phyloP scores from a whole-genome alignment of 2,888 invertebrate species.

The Rhagophthalmus giganteus region DNA sequence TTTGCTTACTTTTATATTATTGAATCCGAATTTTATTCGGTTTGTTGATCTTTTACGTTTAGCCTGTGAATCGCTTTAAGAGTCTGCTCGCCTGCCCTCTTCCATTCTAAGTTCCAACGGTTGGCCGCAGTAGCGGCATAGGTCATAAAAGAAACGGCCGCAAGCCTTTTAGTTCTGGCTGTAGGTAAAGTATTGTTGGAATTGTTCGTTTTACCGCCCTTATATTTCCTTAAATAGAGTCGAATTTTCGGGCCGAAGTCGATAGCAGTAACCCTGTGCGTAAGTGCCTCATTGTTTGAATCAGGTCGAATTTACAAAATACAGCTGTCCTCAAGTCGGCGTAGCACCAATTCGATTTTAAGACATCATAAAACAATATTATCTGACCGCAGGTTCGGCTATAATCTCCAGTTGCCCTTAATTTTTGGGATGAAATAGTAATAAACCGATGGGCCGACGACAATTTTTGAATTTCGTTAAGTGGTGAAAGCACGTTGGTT shows the following conservation, averaged over 20 bases:
- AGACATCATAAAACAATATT: constrained; percentile 38
- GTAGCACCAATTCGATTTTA: constrained; percentile 29
- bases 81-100: not conserved
- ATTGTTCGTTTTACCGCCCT: constrained; percentile 28
- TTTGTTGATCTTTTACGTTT: constrained; percentile 30
- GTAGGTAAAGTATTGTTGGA: constrained; percentile 30
- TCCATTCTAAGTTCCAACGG: constrained; percentile 23
- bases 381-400: constrained; percentile 35
- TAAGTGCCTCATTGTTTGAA: constrained; percentile 20
- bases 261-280: constrained; percentile 11
- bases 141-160: constrained; percentile 38
- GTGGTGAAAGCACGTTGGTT: constrained; percentile 10
- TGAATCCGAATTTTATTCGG: constrained; percentile 53
- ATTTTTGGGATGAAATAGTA: constrained; percentile 9
- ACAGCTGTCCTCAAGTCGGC: constrained; percentile 19
- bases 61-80: constrained; percentile 35
- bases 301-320: constrained; percentile 9
- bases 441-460: constrained; percentile 8
- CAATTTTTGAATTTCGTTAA: constrained; percentile 12
- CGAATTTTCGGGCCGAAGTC: constrained; percentile 15
- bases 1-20: constrained; percentile 53
- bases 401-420: constrained; percentile 15
- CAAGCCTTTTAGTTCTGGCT: constrained; percentile 38
- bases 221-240: constrained; percentile 27
- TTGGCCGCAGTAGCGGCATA: constrained; percentile 35